A percentile compares a stretch with the other conserved stretches of the same genome.
These are phyloP conservation scores for Nicator chloris DNA, from an alignment of 2,113 vertebrate genomes.

Conservation along the genomic window DNA sequence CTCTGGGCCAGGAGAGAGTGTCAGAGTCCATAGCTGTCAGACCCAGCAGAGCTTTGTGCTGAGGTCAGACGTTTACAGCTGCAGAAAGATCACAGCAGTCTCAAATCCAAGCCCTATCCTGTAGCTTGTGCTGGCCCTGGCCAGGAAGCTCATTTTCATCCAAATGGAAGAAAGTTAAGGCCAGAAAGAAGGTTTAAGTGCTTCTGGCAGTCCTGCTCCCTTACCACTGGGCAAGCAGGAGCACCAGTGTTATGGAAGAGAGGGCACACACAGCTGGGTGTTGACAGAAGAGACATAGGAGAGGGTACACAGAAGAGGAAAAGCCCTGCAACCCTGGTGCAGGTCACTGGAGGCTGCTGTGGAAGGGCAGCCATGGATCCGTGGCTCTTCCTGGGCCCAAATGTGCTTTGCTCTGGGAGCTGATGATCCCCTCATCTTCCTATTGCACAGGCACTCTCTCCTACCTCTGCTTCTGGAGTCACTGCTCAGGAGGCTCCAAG, in stretches of 20 bases:
- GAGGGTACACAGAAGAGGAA: fast-evolving
- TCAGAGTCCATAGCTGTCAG: background rate
- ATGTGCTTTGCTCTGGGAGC: background rate
- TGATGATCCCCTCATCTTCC: too few species aligned
- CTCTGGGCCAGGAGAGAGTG: background rate
- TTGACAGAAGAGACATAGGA: background rate
- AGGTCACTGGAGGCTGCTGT: background rate
- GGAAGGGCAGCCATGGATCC: background rate
- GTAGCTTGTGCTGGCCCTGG: background rate
- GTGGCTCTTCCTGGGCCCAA: fast-evolving
- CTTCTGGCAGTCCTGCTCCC: background rate
- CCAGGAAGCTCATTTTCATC: background rate
- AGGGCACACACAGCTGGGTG: fast-evolving
- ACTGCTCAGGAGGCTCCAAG: background rate
- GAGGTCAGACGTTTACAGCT: background rate
- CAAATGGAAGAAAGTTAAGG: background rate
- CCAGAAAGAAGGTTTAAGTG: background rate
- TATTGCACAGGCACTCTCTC: background rate
- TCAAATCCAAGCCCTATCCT: background rate
- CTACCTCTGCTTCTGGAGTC: background rate
- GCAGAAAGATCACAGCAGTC: background rate
- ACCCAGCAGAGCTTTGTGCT: background rate
- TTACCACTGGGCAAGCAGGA: background rate
- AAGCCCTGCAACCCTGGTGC: too few species aligned
- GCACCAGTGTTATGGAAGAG: background rate